Conservation (phyloP, 2,113 vertebrate species). For the Elanoides forficatus region DNA sequence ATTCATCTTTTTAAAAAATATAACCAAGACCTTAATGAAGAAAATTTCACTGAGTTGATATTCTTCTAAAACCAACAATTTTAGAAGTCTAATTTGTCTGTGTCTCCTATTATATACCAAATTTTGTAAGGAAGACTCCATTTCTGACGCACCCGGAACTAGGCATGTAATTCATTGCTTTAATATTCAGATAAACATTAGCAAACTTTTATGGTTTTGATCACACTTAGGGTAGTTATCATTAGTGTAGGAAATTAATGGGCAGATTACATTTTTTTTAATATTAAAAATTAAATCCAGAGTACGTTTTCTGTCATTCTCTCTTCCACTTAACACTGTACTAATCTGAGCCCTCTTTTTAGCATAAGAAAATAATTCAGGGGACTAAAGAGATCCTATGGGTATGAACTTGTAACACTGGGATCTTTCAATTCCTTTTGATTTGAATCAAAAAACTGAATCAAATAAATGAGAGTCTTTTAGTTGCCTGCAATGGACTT, state of each 20-base stretch:
- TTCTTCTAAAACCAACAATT: neutral
- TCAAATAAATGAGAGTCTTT: neutral
- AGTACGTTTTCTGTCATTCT: neutral
- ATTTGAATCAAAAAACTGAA: neutral
- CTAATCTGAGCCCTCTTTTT: neutral
- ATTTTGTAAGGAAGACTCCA: neutral
- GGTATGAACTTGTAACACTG: neutral
- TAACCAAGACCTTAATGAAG: neutral
- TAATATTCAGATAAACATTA: neutral
- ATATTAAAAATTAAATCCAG: neutral
- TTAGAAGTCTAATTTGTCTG: neutral
- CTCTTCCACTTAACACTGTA: neutral
- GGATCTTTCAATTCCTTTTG: neutral
- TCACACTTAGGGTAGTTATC: neutral
- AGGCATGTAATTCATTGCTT: neutral
- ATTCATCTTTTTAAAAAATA: neutral
- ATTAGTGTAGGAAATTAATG: neutral
- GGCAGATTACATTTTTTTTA: fast-evolving
- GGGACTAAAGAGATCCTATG: neutral
- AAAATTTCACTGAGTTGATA: neutral
- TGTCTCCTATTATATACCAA: neutral
- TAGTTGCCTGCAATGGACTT: neutral
- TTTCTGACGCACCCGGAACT: neutral
- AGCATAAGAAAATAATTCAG: neutral
- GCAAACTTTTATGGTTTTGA: neutral